These are phyloP conservation scores for Zaprionus davidi DNA, from an alignment of 1,140 invertebrate species.

Conservation along the genomic window DNA sequence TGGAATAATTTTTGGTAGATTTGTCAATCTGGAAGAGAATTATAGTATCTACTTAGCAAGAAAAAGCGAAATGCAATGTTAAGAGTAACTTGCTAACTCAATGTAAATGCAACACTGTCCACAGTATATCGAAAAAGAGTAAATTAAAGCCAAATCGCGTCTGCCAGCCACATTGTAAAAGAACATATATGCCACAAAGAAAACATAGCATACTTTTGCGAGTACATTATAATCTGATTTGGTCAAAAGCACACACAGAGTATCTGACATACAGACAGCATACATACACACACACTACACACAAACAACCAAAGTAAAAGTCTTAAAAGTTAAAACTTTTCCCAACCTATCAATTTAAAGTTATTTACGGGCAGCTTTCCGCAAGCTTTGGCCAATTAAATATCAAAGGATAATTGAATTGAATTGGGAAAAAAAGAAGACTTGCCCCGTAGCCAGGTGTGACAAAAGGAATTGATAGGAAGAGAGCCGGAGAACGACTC, in stretches of 20 bases:
- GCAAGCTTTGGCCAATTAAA: constrained; percentile 2
- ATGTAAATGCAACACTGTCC: neutral
- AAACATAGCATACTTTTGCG: neutral
- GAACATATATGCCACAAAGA: neutral
- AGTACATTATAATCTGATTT: neutral
- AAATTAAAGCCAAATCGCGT: neutral
- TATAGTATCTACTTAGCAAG: too few species aligned
- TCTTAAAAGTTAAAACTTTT: neutral
- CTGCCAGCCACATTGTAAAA: neutral
- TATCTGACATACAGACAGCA: neutral
- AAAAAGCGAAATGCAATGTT: too few species aligned
- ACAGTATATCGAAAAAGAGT: neutral
- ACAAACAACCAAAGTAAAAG: neutral
- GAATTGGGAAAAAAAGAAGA: neutral
- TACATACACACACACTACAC: neutral
- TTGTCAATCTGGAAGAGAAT: too few species aligned
- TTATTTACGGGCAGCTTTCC: neutral
- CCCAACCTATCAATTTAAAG: neutral
- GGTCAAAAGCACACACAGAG: neutral
- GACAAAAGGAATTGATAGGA: neutral
- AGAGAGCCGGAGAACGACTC: neutral
- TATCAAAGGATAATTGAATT: constrained; percentile 9
- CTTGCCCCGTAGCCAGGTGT: neutral
- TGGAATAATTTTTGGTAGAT: too few species aligned
- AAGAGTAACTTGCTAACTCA: neutral